Percentiles rank a stretch among this genome's conserved stretches.
These are phyloP conservation scores for Oreamnos americanus DNA, from an alignment of 2,113 vertebrate species.

Conservation along the genomic window DNA sequence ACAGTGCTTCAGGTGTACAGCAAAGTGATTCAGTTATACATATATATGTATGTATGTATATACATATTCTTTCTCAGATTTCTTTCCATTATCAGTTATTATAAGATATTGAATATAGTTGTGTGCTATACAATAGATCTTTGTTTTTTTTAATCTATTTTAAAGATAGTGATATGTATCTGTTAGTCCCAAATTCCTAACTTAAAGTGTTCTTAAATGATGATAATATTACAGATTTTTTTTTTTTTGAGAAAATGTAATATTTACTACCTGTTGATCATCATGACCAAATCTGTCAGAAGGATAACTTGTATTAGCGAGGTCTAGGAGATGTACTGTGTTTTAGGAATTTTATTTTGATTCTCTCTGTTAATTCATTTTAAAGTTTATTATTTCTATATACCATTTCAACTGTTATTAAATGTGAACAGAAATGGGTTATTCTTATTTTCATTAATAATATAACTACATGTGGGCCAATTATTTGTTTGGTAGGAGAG, in stretches of 20 bases:
- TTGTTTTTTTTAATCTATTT: background rate
- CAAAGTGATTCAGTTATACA: background rate
- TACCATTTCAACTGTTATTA: slow-evolving; percentile 69
- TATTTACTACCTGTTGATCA: slow-evolving; percentile 13
- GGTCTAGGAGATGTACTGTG: background rate
- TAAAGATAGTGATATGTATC: background rate
- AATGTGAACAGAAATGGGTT: slow-evolving; percentile 70
- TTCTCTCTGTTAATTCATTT: slow-evolving; percentile 52
- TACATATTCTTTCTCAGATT: background rate
- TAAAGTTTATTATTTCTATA: slow-evolving; percentile 65
- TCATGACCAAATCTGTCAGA: slow-evolving; percentile 22
- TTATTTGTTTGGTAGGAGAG: slow-evolving; percentile 71
- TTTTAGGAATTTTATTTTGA: slow-evolving; percentile 48
- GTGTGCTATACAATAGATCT: background rate
- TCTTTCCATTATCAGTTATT: background rate
- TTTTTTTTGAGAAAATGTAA: background rate
- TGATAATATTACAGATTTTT: background rate
- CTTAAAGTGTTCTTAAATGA: background rate
- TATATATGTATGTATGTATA: background rate
- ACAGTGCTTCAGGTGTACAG: background rate
- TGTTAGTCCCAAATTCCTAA: background rate
- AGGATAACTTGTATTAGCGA: background rate
- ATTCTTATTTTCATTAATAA: slow-evolving; percentile 77
- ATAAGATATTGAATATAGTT: background rate
- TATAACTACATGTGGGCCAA: slow-evolving; percentile 73